These are phyloP conservation scores for Charaxes varanes DNA, from an alignment of 1,140 invertebrate genomes.

Conservation along the genomic window DNA sequence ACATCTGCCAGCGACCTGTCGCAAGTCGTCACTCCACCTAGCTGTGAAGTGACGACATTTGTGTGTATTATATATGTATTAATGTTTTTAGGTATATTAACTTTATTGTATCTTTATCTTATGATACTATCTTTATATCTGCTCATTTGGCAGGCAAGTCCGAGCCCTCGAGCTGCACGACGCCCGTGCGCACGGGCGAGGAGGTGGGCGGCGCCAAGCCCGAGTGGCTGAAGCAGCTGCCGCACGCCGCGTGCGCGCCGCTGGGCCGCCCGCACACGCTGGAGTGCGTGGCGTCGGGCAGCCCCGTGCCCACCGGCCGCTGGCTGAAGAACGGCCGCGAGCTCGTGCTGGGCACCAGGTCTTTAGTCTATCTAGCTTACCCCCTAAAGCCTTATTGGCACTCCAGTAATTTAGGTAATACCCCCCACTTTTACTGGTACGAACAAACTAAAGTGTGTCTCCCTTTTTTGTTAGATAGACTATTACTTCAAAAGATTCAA, in stretches of 20 bases:
- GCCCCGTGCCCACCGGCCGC: slow-evolving; percentile 90
- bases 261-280: slow-evolving; percentile 91
- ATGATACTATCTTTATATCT: too few species aligned
- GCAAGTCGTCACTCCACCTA: too few species aligned
- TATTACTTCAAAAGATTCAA: too few species aligned
- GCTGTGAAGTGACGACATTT: too few species aligned
- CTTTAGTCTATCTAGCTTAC: too few species aligned
- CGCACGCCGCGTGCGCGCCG: slow-evolving; percentile 85
- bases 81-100: neutral
- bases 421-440: too few species aligned
- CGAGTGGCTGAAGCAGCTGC: slow-evolving; percentile 90
- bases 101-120: slow-evolving; percentile 1
- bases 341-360: slow-evolving; percentile 76
- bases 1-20: too few species aligned
- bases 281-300: slow-evolving; percentile 92
- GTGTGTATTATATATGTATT: too few species aligned
- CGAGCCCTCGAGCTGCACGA: slow-evolving; percentile 90
- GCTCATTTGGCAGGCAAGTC: slow-evolving; percentile 89
- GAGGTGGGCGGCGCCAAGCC: slow-evolving; percentile 92
- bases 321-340: slow-evolving; percentile 97
- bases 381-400: too few species aligned
- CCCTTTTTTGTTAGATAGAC: too few species aligned
- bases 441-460: too few species aligned
- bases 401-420: too few species aligned
- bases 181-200: slow-evolving; percentile 91